These are phyloP conservation scores for Rachycentron canadum DNA, from an alignment of 2,797 vertebrate species.

Conservation along the genomic window DNA sequence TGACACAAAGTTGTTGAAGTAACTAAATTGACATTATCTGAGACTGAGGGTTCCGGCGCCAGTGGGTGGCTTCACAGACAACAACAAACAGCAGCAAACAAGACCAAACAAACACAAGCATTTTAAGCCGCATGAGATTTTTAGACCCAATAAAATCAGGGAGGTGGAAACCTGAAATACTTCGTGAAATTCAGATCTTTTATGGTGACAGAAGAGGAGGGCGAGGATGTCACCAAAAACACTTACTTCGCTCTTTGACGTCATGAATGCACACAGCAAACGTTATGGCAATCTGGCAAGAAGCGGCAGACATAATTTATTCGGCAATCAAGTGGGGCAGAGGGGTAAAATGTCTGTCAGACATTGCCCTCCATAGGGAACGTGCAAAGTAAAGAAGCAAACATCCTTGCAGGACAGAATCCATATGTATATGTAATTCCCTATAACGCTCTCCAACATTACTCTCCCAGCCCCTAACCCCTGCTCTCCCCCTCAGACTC, in stretches of 20 bases:
- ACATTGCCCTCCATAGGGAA: neutral
- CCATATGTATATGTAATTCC: neutral
- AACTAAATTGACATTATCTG: neutral
- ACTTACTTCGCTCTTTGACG: too few relatives aligned
- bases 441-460: neutral
- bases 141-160: neutral
- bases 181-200: neutral
- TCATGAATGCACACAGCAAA: neutral
- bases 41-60: neutral
- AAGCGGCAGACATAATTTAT: neutral
- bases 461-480: conserved; percentile 3
- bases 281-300: neutral
- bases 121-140: neutral
- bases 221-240: neutral
- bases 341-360: neutral
- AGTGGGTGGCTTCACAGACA: neutral
- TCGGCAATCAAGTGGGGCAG: too few relatives aligned
- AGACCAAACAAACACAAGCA: neutral
- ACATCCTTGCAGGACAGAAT: neutral
- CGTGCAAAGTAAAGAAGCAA: neutral
- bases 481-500: neutral
- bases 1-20: neutral
- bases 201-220: neutral
- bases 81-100: neutral
- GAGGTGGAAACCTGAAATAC: neutral